A percentile compares a stretch with the other conserved stretches of the same genome.
These are phyloP conservation scores for Ophthalmolycus amberensis DNA, from an alignment of 2,113 vertebrate genomes.

Conservation along the genomic window DNA sequence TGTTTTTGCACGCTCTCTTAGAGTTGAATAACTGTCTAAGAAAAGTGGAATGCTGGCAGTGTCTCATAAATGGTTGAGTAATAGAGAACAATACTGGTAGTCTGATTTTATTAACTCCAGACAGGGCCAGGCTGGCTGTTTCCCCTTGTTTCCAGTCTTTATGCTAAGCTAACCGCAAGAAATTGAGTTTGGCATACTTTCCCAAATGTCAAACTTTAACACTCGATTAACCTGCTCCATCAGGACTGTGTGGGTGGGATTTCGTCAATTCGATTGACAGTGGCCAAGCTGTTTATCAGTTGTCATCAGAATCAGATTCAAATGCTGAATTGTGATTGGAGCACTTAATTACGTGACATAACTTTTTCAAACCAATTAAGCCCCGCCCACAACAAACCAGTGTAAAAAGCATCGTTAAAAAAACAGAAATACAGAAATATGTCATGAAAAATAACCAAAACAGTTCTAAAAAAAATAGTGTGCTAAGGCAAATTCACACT, in stretches of 20 bases:
- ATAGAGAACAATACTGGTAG: background rate
- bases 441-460: background rate
- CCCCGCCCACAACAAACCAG: background rate
- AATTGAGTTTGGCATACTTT: background rate
- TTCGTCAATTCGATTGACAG: background rate
- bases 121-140: background rate
- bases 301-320: background rate
- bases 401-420: too few relatives aligned
- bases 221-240: background rate
- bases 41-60: background rate
- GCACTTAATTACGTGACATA: background rate
- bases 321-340: background rate
- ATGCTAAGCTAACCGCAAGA: background rate
- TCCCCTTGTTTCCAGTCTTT: background rate
- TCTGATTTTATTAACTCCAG: background rate
- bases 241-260: background rate
- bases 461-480: background rate
- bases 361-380: background rate
- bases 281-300: background rate
- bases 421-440: background rate
- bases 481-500: background rate
- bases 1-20: conserved; percentile 32
- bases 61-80: conserved; percentile 31
- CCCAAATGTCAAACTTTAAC: background rate
- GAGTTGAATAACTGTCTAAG: conserved; percentile 15